phyloP scores from a whole-genome alignment of 2,888 invertebrate species.

The Dicycla oo region DNA sequence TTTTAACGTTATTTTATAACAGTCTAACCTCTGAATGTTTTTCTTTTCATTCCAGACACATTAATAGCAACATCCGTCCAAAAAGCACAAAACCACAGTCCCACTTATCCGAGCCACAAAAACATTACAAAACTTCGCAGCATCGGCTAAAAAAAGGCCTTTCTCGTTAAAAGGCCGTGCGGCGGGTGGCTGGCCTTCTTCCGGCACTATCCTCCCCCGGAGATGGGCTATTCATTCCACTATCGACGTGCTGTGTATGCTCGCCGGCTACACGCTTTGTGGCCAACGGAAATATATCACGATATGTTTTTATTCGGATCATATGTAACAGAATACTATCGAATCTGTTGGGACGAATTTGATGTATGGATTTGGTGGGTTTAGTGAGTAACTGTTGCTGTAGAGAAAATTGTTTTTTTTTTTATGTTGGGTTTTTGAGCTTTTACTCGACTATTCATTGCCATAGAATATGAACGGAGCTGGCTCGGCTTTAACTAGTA shows the following conservation, averaged over 20 bases:
- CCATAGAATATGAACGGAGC: neutral
- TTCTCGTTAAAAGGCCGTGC: slow-evolving; percentile 78
- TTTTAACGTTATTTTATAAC: neutral
- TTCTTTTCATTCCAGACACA: slow-evolving; percentile 6
- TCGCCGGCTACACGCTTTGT: slow-evolving; percentile 64
- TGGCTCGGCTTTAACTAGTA: neutral
- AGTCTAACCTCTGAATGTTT: neutral
- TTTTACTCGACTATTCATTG: neutral
- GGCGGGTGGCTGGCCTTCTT: slow-evolving; percentile 70
- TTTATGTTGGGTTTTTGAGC: slow-evolving; percentile 2
- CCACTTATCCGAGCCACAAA: slow-evolving; percentile 61
- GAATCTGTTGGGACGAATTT: slow-evolving; percentile 46
- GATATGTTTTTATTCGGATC: slow-evolving; percentile 63
- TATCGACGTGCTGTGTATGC: slow-evolving; percentile 74
- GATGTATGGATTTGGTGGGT: slow-evolving; percentile 36
- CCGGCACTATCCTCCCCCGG: slow-evolving; percentile 81
- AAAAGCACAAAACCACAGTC: slow-evolving; percentile 48
- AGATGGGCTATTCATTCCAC: slow-evolving; percentile 83
- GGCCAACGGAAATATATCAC: slow-evolving; percentile 63
- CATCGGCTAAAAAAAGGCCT: slow-evolving; percentile 72
- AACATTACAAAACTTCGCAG: slow-evolving; percentile 63
- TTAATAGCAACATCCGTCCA: slow-evolving; percentile 16
- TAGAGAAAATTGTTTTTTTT: neutral
- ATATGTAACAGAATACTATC: slow-evolving; percentile 52
- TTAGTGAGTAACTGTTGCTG: slow-evolving; percentile 28